Evolutionary conservation across 1,140 invertebrate species (phyloP).

Genomic region (Penaeus vannamei): DNA sequence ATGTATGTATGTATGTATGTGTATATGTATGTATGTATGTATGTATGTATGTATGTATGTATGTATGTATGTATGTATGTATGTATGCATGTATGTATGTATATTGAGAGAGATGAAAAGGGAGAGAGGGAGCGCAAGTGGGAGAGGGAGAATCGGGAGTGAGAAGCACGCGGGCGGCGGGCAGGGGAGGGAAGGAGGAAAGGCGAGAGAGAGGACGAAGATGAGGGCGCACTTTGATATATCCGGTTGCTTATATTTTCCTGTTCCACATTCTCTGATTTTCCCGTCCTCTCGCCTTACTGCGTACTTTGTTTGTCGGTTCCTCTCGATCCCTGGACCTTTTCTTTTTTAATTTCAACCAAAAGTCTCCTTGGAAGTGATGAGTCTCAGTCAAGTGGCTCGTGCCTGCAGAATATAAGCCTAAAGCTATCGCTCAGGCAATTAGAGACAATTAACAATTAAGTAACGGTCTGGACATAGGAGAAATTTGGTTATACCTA

Average conservation of each 20-base stretch:
- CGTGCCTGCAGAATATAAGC: conserved; percentile 30
- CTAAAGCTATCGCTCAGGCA: conserved; percentile 24
- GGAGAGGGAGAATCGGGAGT: not conserved
- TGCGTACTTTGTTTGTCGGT: no score
- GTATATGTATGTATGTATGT: no score
- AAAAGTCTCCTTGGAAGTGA: no score
- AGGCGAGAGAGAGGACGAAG: not conserved
- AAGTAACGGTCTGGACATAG: conserved; percentile 51
- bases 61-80: no score
- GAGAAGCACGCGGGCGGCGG: no score
- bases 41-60: no score
- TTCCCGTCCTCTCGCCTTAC: no score
- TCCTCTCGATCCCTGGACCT: no score
- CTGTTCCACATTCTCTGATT: no score
- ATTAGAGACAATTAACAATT: conserved; percentile 57
- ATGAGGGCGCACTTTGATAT: not conserved
- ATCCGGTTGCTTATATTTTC: not conserved
- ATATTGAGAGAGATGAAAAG: not conserved
- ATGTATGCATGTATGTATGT: not conserved
- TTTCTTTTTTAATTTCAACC: no score
- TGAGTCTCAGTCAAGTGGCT: conserved; percentile 3
- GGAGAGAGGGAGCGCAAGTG: not conserved
- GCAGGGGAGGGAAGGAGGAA: conserved; percentile 3
- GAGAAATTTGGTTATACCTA: conserved; percentile 38
- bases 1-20: no score